phyloP scores from a whole-genome alignment of 2,113 vertebrate species.

The Sterrhoptilus dennistouni region DNA sequence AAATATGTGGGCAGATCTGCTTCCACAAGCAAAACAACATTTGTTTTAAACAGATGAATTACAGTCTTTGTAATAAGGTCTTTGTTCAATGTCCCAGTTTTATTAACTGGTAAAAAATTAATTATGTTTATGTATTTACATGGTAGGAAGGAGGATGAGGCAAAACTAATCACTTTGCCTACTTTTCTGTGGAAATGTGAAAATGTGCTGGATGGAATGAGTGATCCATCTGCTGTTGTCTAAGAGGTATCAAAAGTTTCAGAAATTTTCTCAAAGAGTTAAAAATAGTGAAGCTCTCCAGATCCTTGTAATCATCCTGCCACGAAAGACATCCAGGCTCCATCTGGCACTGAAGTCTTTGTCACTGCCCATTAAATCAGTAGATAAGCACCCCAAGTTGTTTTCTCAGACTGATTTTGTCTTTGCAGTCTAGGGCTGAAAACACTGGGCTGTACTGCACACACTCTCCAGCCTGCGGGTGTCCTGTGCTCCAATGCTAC shows the following conservation, averaged over 20 bases:
- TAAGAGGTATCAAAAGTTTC: background rate
- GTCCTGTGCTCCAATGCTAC: background rate
- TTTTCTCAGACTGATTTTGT: background rate
- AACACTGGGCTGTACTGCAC: background rate
- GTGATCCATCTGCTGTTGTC: background rate
- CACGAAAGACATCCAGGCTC: background rate
- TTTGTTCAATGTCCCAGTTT: background rate
- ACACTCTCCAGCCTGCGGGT: background rate
- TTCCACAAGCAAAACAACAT: slow-evolving; percentile 26
- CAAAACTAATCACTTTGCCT: background rate
- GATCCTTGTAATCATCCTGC: background rate
- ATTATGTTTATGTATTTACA: background rate
- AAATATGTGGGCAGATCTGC: background rate
- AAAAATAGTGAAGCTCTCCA: background rate
- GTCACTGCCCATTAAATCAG: background rate
- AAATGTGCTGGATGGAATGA: background rate
- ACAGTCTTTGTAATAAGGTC: background rate
- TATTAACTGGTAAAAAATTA: background rate
- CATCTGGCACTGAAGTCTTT: background rate
- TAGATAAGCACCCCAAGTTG: rapidly evolving
- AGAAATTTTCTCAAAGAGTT: background rate
- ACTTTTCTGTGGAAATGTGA: background rate
- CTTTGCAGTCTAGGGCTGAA: background rate
- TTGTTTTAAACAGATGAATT: slow-evolving; percentile 26
- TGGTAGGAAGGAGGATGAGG: background rate